Evolutionary conservation across 1,140 invertebrate genomes (phyloP).

Genomic region (Bombus affinis): DNA sequence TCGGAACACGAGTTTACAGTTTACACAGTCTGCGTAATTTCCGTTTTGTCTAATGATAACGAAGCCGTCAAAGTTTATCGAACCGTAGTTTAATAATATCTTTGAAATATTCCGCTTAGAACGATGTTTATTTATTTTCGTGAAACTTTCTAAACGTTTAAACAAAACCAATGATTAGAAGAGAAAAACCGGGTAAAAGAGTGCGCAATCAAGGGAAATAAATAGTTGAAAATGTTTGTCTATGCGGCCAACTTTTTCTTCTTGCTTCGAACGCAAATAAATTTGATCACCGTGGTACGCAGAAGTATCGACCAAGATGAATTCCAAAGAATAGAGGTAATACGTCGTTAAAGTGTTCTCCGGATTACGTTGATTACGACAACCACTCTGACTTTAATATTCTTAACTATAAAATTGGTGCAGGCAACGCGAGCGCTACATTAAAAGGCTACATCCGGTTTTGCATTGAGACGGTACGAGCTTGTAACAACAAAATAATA

Average conservation of each 20-base stretch:
- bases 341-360: neutral
- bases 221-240: too few species aligned
- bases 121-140: neutral
- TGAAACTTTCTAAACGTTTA: neutral
- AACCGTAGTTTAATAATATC: neutral
- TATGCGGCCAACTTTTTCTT: neutral
- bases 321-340: neutral
- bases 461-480: neutral
- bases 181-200: neutral
- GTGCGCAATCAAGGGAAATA: neutral
- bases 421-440: neutral
- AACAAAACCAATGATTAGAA: neutral
- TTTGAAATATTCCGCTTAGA: neutral
- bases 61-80: neutral
- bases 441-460: slow-evolving; percentile 54
- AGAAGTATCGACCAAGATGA: neutral
- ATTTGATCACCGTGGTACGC: neutral
- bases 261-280: neutral
- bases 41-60: neutral
- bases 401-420: slow-evolving; percentile 74
- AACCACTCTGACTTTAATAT: slow-evolving; percentile 65
- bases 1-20: neutral
- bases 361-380: neutral
- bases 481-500: neutral
- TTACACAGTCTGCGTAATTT: neutral